Percentiles rank a stretch among this genome's conserved stretches.
These are phyloP conservation scores for Centropristis striata DNA, from an alignment of 2,113 vertebrate species.

Conservation along the genomic window DNA sequence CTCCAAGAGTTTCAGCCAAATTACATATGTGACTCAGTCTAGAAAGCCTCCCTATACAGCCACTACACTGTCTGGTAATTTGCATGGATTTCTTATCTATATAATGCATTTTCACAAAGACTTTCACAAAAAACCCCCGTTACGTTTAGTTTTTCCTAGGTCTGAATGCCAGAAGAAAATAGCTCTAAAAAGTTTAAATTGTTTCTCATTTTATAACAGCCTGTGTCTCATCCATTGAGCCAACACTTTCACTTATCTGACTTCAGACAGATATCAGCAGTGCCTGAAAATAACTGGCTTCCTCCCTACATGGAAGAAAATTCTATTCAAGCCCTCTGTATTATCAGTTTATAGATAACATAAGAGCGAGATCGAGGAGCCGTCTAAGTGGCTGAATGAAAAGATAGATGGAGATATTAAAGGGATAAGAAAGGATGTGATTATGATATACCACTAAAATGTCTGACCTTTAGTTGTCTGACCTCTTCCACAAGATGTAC, in stretches of 20 bases:
- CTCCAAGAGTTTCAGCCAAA: constrained; percentile 51
- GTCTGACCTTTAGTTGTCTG: neutral
- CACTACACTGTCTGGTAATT: constrained; percentile 8
- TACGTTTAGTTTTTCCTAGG: neutral
- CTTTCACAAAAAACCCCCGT: neutral
- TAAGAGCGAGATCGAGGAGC: neutral
- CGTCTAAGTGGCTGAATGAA: neutral
- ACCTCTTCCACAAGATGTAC: neutral
- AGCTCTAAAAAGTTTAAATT: neutral
- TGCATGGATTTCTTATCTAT: neutral
- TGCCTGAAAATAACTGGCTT: constrained; percentile 43
- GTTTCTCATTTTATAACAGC: neutral
- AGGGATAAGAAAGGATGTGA: neutral
- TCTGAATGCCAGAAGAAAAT: neutral
- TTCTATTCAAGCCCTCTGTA: constrained; percentile 31
- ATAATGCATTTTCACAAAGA: neutral
- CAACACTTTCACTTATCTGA: constrained; percentile 35
- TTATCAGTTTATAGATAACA: constrained; percentile 56
- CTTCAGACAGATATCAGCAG: constrained; percentile 33
- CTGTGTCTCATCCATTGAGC: constrained; percentile 25
- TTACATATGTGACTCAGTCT: constrained; percentile 40
- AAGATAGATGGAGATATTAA: neutral
- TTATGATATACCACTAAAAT: neutral
- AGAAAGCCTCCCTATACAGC: constrained; percentile 22
- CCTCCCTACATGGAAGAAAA: constrained; percentile 2